Percentiles rank a stretch among this genome's conserved stretches.
Conservation (phyloP, 2,113 vertebrate genomes). For the Perognathus longimembris region DNA sequence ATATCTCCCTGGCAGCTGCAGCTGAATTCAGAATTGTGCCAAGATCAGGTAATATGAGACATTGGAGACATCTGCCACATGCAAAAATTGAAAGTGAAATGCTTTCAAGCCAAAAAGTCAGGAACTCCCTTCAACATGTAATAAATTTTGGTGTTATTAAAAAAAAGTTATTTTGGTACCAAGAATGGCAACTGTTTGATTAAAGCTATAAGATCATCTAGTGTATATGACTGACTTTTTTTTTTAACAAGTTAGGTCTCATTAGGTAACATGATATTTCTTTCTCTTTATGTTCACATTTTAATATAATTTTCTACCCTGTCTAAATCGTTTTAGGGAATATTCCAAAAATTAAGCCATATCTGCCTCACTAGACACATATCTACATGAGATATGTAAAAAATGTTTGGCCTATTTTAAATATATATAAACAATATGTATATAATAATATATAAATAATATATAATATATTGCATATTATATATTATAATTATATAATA, state of each 20-base stretch:
- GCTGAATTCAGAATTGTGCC: background rate
- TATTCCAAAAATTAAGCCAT: background rate
- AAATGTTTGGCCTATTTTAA: too few relatives aligned
- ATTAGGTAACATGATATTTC: too few relatives aligned
- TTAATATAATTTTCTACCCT: background rate
- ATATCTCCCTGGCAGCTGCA: background rate
- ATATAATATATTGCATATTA: too few relatives aligned
- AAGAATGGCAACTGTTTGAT: background rate
- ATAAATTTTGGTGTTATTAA: background rate
- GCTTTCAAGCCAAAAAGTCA: background rate
- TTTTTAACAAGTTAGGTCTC: too few relatives aligned
- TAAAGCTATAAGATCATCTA: background rate
- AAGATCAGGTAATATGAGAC: background rate
- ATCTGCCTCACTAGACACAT: background rate
- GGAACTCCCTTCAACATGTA: background rate
- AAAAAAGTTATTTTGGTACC: background rate
- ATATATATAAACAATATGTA: too few relatives aligned
- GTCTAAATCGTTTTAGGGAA: background rate
- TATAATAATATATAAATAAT: too few relatives aligned
- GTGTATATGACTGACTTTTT: background rate
- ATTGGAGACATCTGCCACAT: background rate
- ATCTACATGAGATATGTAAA: too few relatives aligned
- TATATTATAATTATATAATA: too few relatives aligned
- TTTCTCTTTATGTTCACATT: background rate
- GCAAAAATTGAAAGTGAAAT: too few relatives aligned